phyloP scores from a whole-genome alignment of 2,888 invertebrate genomes.

The Oligia strigilis region DNA sequence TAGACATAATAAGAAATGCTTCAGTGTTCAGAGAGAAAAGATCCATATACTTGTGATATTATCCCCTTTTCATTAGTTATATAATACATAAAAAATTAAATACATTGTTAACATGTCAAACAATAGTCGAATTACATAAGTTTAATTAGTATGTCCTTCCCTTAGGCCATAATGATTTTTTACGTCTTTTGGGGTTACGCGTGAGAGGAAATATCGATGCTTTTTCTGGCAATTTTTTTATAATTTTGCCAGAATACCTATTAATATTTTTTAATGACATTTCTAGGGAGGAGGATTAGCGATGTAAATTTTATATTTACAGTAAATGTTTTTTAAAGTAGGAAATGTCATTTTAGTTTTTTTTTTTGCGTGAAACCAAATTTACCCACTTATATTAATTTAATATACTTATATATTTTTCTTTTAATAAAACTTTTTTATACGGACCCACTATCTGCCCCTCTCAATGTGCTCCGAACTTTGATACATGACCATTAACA shows the following conservation, averaged over 20 bases:
- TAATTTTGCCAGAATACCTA: too few relatives aligned
- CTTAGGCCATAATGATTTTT: conserved; percentile 25
- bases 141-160: conserved; percentile 40
- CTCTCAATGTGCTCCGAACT: conserved; percentile 9
- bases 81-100: conserved; percentile 7
- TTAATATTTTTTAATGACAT: background rate
- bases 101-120: conserved; percentile 7
- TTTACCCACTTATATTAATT: background rate
- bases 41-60: background rate
- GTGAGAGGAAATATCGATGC: background rate
- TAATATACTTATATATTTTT: background rate
- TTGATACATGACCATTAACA: conserved; percentile 49
- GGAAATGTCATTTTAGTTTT: background rate
- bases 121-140: conserved; percentile 47
- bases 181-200: conserved; percentile 5
- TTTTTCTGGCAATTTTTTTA: too few relatives aligned
- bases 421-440: background rate
- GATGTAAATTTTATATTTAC: background rate
- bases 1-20: background rate
- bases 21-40: conserved; percentile 4
- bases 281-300: too few relatives aligned
- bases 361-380: background rate
- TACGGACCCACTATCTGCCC: conserved; percentile 2
- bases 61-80: conserved; percentile 17
- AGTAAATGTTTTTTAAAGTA: too few relatives aligned